These are phyloP conservation scores for Gymnocephalus cernua DNA, from an alignment of 2,113 vertebrate genomes.

Conservation along the genomic window DNA sequence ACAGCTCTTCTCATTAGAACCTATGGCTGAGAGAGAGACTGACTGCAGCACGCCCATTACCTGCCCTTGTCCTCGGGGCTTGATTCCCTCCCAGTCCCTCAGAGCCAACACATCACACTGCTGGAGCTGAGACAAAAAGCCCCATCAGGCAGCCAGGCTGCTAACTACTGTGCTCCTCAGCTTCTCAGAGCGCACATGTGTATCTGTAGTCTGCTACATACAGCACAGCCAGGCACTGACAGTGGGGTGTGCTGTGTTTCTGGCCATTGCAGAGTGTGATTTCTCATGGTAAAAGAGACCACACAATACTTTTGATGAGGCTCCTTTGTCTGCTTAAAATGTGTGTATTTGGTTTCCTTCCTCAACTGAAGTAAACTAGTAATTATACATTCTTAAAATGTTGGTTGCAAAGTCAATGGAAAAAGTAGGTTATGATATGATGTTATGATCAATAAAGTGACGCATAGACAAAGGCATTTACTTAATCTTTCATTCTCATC, in stretches of 20 bases:
- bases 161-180: constrained; percentile 39
- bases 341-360: not conserved
- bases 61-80: constrained; percentile 75
- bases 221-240: constrained; percentile 24
- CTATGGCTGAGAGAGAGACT: constrained; percentile 68
- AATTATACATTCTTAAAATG: not conserved
- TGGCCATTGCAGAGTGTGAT: not conserved
- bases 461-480: constrained; percentile 56
- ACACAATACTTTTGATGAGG: not conserved
- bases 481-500: constrained; percentile 49
- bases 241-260: constrained; percentile 21
- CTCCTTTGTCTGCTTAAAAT: constrained; percentile 1
- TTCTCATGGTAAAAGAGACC: constrained; percentile 7
- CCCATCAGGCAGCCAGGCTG: constrained; percentile 45
- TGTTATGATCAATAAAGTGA: constrained; percentile 23
- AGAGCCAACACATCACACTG: constrained; percentile 50
- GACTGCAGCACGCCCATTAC: constrained; percentile 76
- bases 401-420: not conserved
- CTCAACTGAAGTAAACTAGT: not conserved
- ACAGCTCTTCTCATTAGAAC: constrained; percentile 82
- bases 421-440: not conserved
- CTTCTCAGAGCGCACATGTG: constrained; percentile 34
- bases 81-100: constrained; percentile 56
- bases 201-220: constrained; percentile 32
- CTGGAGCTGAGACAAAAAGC: constrained; percentile 64